Base-by-base conservation (phyloP, 1,140 invertebrate genomes). In the Delia radicum region DNA sequence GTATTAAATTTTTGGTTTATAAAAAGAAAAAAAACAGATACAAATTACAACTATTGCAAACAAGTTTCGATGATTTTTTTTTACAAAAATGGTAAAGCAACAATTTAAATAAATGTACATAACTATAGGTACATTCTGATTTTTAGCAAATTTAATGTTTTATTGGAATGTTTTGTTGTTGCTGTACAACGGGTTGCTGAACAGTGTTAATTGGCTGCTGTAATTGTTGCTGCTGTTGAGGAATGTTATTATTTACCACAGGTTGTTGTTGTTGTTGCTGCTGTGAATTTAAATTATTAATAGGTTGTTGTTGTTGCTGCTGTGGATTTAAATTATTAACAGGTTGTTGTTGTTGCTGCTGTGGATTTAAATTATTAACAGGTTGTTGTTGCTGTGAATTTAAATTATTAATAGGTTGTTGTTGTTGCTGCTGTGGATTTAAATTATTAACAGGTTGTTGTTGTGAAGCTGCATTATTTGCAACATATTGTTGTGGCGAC, bases 331-430 rank as follows among this genome's bases (percentile, higher is more conserved):
- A n/a, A n/a, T n/a, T n/a, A n/a, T n/a, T n/a, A n/a, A 65, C 27
- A 29, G 78, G 81, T 28, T 80, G 79, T 42, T 77, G 76, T 55
- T 73, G 76, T 63, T n/a, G n/a, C n/a, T n/a, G n/a, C n/a, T n/a
- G n/a, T n/a, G n/a, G n/a, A n/a, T n/a, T n/a, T n/a, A n/a, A 21
- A 33, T 69, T 65, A 26, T 65, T 65, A 3, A 27, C 62, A 65
- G 28, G 13, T 31, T 77, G 81, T 28, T 80, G 79, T 42, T 77
- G 76, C 46, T 73, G 76, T 63, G 27, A 62, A 29, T 55, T 62
- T 4, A 74, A 67, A 67, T 67, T 67, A 31, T 15, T 67, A 26
- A 71, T 73, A 21, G 61, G 21, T 10, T 78, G 77, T 48, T 76
- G 74, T 28, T 74, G 76, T 7, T 31, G 74, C 31, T n/a, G n/a